These are phyloP conservation scores for Tiliacea aurago DNA, from an alignment of 2,888 invertebrate genomes.

Conservation along the genomic window DNA sequence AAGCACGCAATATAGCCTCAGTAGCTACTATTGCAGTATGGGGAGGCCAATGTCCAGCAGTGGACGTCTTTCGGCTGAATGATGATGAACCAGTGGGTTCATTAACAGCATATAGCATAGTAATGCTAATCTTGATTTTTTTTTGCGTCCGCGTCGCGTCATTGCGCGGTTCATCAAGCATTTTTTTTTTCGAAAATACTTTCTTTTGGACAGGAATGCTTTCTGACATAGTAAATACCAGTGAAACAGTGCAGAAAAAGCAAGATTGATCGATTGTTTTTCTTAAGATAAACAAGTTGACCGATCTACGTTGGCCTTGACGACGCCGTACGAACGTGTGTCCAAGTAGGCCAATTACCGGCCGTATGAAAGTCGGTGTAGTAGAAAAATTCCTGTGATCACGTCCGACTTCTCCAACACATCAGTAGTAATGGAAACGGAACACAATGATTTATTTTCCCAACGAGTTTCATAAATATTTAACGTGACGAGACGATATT, in stretches of 20 bases:
- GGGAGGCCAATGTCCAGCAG: no score
- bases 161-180: neutral
- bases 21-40: conserved; percentile 12
- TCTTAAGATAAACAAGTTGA: conserved; percentile 51
- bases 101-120: no score
- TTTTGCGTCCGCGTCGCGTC: neutral
- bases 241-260: conserved; percentile 25
- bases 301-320: conserved; percentile 61
- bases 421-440: conserved; percentile 21
- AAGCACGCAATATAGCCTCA: conserved; percentile 27
- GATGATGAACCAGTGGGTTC: no score
- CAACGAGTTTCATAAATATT: conserved; percentile 29
- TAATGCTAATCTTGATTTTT: conserved; percentile 10
- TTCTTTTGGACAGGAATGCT: conserved; percentile 11
- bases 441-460: conserved; percentile 23
- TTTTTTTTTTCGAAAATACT: neutral
- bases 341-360: conserved; percentile 65
- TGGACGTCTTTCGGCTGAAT: no score
- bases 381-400: conserved; percentile 49
- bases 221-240: conserved; percentile 19
- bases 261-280: conserved; percentile 51
- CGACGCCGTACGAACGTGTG: conserved; percentile 51
- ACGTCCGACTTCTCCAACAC: conserved; percentile 8
- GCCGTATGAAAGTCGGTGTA: conserved; percentile 48
- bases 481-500: conserved; percentile 41